Base-by-base conservation (phyloP, 2,797 vertebrate species). In the Falco cherrug region DNA sequence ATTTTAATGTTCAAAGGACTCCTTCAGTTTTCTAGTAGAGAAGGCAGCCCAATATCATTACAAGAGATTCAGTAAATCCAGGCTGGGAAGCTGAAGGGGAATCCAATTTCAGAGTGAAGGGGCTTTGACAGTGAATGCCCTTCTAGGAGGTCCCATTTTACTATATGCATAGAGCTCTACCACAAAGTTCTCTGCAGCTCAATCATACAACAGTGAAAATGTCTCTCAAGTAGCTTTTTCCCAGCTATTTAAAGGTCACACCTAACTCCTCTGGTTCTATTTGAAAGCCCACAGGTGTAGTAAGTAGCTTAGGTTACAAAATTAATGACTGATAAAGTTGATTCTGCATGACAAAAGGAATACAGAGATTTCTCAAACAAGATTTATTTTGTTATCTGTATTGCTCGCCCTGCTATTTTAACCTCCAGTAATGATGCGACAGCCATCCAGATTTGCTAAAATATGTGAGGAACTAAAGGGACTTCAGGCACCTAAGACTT, bases 331-430 rank as follows among this genome's bases (percentile, higher is more conserved):
- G 90, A 71, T 95, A 54, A 84, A 85, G 78, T 95, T 92, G 88
- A 83, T 93, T 96, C 84, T 92, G 50, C 84, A 45, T 95, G 94
- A 93, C 92, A 93, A 84, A 81, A 92, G 64, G 81, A 95, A 95
- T 93, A 70, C 69, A 51, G 81, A 87, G 68, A 71, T 96, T 92
- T 93, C 78, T 94, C 78, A 77, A 77, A 92, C 39, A 56, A 91
- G 89, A 68, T 92, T 92, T 81, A 45, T 68, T 89, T 93, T 89
- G 77, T 84, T 92, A 84, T 93, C 84, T 91, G 64, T 54, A 3
- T 84, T 92, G 43, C 81, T 96, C 69, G 39, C 59, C 33, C 22
- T 85, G 53, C 84, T 83, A 7, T 83, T 95, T 87, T 94, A 92
- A 93, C 91, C 77, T 68, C n/a, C 24, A n/a, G 78, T 85, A 92